These are phyloP conservation scores for Mesochorus sp. DNA, from an alignment of 2,888 invertebrate genomes.

Conservation along the genomic window DNA sequence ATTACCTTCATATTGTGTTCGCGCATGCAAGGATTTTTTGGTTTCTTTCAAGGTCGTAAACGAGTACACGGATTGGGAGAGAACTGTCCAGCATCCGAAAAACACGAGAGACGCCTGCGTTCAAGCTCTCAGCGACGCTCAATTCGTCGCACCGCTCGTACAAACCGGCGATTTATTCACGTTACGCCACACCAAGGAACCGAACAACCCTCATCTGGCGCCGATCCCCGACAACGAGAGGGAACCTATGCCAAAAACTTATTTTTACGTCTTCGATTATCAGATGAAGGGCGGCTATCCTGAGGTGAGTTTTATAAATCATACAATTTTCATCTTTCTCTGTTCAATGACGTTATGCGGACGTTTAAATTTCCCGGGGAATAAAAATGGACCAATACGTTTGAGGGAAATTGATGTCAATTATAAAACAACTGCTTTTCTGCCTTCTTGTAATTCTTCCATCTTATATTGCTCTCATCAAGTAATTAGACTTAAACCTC, in stretches of 20 bases:
- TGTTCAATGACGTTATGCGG: too few relatives aligned
- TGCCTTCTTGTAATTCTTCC: too few relatives aligned
- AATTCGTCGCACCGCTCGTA: conserved; percentile 95
- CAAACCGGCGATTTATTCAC: conserved; percentile 92
- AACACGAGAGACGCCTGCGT: conserved; percentile 95
- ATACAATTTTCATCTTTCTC: background rate
- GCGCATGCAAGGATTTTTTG: too few relatives aligned
- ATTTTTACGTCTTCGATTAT: conserved; percentile 96
- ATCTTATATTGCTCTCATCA: too few relatives aligned
- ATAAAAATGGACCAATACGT: too few relatives aligned
- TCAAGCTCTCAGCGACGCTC: conserved; percentile 96
- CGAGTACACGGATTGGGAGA: conserved; percentile 99
- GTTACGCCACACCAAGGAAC: conserved; percentile 77
- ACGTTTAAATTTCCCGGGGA: too few relatives aligned
- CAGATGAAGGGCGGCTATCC: conserved; percentile 95
- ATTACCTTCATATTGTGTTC: too few relatives aligned
- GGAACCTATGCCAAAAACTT: conserved; percentile 89
- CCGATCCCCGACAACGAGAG: conserved; percentile 83
- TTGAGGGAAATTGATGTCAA: too few relatives aligned
- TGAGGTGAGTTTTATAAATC: conserved; percentile 87
- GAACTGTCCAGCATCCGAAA: conserved; percentile 94
- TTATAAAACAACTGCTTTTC: too few relatives aligned
- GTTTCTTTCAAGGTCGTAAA: conserved; percentile 85
- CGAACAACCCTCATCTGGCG: conserved; percentile 85
- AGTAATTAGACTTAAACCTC: too few relatives aligned